Percentiles rank a stretch among this genome's conserved stretches.
Evolutionary conservation across 2,113 vertebrate species (phyloP).

Genomic region (Romanogobio albipinnatus): DNA sequence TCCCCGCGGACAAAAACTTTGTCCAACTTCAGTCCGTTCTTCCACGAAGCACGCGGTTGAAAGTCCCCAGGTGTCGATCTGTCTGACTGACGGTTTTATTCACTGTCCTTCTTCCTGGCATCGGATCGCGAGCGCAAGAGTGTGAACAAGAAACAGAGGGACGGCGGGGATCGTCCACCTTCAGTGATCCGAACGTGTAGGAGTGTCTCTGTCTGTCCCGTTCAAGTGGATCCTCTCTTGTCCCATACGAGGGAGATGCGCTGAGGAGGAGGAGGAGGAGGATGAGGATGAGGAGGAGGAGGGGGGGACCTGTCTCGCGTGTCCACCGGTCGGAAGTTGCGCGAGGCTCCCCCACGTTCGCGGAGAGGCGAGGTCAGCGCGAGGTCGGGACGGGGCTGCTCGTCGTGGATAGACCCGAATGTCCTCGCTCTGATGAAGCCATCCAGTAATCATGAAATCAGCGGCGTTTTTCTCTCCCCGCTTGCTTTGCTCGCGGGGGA

Average conservation of each 20-base stretch:
- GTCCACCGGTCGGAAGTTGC: slow-evolving; percentile 79
- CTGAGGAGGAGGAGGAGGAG: slow-evolving; percentile 15
- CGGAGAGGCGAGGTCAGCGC: slow-evolving; percentile 85
- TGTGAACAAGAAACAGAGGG: slow-evolving; percentile 56
- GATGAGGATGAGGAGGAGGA: neutral
- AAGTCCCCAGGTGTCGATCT: slow-evolving; percentile 14
- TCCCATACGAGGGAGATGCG: slow-evolving; percentile 55
- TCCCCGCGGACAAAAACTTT: slow-evolving; percentile 67
- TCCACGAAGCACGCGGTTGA: neutral
- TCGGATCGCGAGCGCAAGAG: neutral
- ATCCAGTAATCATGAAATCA: slow-evolving; percentile 46
- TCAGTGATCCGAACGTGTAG: slow-evolving; percentile 66
- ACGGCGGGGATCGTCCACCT: slow-evolving; percentile 65
- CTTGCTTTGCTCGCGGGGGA: neutral
- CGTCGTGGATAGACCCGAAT: slow-evolving; percentile 73
- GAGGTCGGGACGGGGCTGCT: slow-evolving; percentile 84
- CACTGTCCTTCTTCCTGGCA: neutral
- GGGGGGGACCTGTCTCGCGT: slow-evolving; percentile 64
- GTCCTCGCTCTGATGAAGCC: slow-evolving; percentile 67
- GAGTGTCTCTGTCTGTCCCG: slow-evolving; percentile 72
- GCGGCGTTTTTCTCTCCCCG: slow-evolving; percentile 20
- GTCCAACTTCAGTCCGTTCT: slow-evolving; percentile 59
- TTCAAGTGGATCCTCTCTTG: slow-evolving; percentile 71
- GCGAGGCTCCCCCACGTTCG: slow-evolving; percentile 78
- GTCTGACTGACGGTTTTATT: slow-evolving; percentile 4